Evolutionary conservation across 1,140 invertebrate genomes (phyloP).

Genomic region (Sitophilus oryzae): DNA sequence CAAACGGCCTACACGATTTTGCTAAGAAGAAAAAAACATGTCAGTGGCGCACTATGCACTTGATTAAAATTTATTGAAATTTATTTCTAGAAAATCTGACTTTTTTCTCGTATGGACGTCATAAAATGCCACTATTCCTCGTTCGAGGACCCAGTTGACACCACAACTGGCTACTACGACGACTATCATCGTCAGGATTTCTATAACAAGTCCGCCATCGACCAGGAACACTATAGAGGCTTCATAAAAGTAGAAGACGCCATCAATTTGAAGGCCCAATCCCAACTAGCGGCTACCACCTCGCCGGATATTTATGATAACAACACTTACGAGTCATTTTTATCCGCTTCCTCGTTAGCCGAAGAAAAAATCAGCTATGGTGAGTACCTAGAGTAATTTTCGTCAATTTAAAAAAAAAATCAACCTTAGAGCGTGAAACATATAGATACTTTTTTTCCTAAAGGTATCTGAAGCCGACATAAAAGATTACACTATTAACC

Average conservation of each 20-base stretch:
- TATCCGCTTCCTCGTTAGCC: slow-evolving; percentile 26
- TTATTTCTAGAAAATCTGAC: too few species aligned
- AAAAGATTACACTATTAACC: too few species aligned
- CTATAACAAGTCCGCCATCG: slow-evolving; percentile 5
- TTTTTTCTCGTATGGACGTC: not conserved
- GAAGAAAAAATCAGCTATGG: slow-evolving; percentile 13
- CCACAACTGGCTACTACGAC: not conserved
- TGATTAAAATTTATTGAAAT: too few species aligned
- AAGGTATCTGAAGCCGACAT: too few species aligned
- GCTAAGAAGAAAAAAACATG: too few species aligned
- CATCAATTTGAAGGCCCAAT: slow-evolving; percentile 7
- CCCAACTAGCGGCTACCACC: slow-evolving; percentile 1
- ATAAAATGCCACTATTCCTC: not conserved
- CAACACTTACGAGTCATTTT: slow-evolving; percentile 33
- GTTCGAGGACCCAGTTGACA: not conserved
- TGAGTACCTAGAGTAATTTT: not conserved
- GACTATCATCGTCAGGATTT: slow-evolving; percentile 6
- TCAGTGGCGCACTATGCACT: too few species aligned
- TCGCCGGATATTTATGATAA: slow-evolving; percentile 31
- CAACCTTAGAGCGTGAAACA: too few species aligned
- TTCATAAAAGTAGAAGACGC: slow-evolving; percentile 20
- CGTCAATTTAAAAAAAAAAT: too few species aligned
- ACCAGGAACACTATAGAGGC: not conserved
- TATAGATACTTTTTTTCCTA: too few species aligned
- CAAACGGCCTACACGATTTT: too few species aligned